These are phyloP conservation scores for Triplophysa yarkandensis DNA, from an alignment of 2,797 vertebrate species.

Conservation along the genomic window DNA sequence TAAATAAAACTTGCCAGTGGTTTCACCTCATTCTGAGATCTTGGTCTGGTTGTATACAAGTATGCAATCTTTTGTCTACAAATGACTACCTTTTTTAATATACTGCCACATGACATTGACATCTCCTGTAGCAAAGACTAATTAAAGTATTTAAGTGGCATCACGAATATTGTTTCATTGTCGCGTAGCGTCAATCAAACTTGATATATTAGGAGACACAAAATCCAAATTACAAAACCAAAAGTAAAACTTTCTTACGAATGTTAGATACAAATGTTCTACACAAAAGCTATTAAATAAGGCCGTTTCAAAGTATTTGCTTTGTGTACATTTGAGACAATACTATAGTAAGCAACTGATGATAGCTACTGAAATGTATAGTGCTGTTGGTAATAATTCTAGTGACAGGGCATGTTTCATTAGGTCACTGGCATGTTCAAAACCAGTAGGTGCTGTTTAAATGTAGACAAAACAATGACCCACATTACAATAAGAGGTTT, in stretches of 20 bases:
- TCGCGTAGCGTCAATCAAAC: neutral
- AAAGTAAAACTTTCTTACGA: slow-evolving; percentile 4
- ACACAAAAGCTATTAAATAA: too few species aligned
- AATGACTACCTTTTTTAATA: neutral
- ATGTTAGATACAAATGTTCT: too few species aligned
- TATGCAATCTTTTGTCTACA: neutral
- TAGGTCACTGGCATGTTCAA: slow-evolving; percentile 54
- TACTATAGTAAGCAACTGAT: neutral
- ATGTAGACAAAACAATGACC: neutral
- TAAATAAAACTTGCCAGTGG: neutral
- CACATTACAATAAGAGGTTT: neutral
- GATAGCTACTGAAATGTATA: slow-evolving; percentile 21
- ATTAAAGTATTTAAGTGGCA: neutral
- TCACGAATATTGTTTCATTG: neutral
- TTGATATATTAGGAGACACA: neutral
- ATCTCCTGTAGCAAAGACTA: neutral
- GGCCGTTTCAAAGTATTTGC: neutral
- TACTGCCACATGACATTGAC: neutral
- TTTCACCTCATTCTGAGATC: neutral
- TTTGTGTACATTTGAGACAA: neutral
- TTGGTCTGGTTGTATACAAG: neutral
- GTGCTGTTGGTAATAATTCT: slow-evolving; percentile 67
- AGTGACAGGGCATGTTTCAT: slow-evolving; percentile 64
- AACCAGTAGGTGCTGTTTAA: slow-evolving; percentile 2
- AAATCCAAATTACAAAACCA: slow-evolving; percentile 10